These are phyloP conservation scores for Synergus itoensis DNA, from an alignment of 2,888 invertebrate genomes.

Conservation along the genomic window DNA sequence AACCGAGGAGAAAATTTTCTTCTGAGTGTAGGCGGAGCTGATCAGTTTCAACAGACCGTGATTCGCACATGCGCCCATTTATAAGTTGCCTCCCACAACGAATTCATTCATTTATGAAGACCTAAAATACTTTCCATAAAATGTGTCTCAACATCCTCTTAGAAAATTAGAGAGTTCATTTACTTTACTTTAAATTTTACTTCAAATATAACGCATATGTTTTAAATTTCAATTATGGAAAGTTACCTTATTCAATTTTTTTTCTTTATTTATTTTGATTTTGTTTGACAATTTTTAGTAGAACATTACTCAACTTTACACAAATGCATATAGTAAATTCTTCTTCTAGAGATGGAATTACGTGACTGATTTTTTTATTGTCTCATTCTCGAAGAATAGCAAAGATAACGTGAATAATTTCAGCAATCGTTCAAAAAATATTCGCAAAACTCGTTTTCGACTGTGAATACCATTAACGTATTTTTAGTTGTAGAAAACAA, in stretches of 20 bases:
- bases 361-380: background rate
- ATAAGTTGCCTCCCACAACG: slow-evolving; percentile 67
- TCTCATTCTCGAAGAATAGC: background rate
- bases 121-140: slow-evolving; percentile 27
- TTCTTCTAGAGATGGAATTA: background rate
- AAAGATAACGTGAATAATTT: background rate
- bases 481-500: background rate
- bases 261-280: background rate
- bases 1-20: background rate
- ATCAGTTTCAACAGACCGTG: slow-evolving; percentile 60
- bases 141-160: background rate
- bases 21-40: slow-evolving; percentile 69
- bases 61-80: slow-evolving; percentile 69
- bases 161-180: too few species aligned
- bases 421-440: background rate
- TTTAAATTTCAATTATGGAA: background rate
- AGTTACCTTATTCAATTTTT: background rate
- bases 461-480: too few species aligned
- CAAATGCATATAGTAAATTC: background rate
- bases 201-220: too few species aligned
- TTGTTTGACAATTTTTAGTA: background rate
- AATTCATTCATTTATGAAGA: background rate
- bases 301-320: background rate
- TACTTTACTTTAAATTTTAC: too few species aligned
- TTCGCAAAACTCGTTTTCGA: background rate